Conservation (phyloP, 2,797 vertebrate species). For the Sorex maritimensis region DNA sequence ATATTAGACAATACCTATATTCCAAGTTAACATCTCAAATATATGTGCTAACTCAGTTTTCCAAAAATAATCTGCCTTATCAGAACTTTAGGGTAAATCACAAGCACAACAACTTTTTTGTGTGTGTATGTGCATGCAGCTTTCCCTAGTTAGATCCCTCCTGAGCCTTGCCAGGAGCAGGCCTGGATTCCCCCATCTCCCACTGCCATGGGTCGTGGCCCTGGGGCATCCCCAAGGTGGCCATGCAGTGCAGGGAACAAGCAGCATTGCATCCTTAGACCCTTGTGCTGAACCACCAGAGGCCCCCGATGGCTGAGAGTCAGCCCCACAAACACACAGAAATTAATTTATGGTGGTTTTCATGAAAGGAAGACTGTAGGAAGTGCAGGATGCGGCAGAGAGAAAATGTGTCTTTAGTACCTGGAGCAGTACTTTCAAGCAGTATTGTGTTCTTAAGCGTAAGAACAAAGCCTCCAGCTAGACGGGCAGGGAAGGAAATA, state of each 20-base stretch:
- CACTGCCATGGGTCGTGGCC: no score
- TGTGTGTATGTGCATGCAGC: no score
- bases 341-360: background rate
- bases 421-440: background rate
- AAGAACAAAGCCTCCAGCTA: background rate
- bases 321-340: no score
- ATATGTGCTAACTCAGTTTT: constrained; percentile 36
- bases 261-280: no score
- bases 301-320: no score
- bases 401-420: background rate
- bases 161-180: no score
- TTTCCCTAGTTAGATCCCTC: no score
- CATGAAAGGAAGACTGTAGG: background rate
- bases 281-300: no score
- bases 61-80: constrained; percentile 24
- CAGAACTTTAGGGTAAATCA: constrained; percentile 39
- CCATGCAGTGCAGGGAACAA: no score
- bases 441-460: background rate
- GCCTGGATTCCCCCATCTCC: no score
- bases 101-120: background rate
- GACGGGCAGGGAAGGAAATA: background rate
- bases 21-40: background rate
- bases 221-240: no score
- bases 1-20: background rate
- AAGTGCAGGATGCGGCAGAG: background rate